Conservation (phyloP, 2,113 vertebrate genomes). For the Pipra filicauda region DNA sequence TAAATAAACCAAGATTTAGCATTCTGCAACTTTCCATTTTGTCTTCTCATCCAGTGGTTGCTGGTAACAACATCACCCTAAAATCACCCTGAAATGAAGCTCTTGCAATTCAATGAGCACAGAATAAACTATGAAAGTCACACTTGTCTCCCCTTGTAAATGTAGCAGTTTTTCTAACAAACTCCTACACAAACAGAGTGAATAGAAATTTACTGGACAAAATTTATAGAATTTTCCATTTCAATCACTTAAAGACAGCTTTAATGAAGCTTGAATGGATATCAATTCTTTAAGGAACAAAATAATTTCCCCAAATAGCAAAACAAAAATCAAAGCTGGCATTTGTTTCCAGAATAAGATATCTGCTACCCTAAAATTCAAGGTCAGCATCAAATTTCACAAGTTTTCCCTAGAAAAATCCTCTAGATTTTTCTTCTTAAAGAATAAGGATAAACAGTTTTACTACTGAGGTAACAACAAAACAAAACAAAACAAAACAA, state of each 20-base stretch:
- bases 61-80: background rate
- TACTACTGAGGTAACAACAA: background rate
- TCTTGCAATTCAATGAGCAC: background rate
- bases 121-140: background rate
- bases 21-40: background rate
- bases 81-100: constrained; percentile 3
- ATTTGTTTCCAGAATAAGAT: background rate
- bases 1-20: constrained; percentile 1
- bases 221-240: background rate
- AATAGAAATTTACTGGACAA: background rate
- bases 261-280: background rate
- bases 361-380: background rate
- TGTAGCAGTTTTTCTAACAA: background rate
- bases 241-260: background rate
- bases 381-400: background rate
- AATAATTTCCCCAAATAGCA: background rate
- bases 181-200: background rate
- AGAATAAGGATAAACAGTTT: background rate
- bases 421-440: background rate
- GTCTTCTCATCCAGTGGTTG: background rate
- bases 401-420: background rate
- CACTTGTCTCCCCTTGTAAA: background rate
- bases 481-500: background rate
- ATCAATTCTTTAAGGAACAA: background rate
- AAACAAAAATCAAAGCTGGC: background rate